These are phyloP conservation scores for Dendrolimus punctatus DNA, from an alignment of 1,140 invertebrate species.

Conservation along the genomic window DNA sequence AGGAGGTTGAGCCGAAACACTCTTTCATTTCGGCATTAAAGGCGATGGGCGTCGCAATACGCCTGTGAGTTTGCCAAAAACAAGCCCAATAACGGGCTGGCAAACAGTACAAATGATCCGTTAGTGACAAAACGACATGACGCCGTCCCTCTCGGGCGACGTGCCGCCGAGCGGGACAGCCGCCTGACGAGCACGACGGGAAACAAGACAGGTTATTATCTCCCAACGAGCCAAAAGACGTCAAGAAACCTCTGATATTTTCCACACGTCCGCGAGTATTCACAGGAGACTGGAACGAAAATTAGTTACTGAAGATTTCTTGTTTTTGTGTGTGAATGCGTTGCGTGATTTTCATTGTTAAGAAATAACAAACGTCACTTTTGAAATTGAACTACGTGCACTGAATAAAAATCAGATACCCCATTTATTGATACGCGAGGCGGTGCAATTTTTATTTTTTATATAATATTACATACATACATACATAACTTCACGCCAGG, in stretches of 20 bases:
- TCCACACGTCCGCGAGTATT: constrained; percentile 64
- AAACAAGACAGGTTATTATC: constrained; percentile 70
- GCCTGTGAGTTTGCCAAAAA: constrained; percentile 62
- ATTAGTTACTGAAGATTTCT: constrained; percentile 66
- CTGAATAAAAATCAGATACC: constrained; percentile 43
- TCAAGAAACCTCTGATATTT: constrained; percentile 57
- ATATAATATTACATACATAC: no score
- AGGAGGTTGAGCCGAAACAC: constrained; percentile 44
- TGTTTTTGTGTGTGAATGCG: constrained; percentile 54
- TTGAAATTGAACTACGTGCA: constrained; percentile 58
- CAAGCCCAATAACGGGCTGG: constrained; percentile 65
- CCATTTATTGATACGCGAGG: no score
- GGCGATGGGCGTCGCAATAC: constrained; percentile 47
- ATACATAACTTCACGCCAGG: no score
- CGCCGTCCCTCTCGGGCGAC: constrained; percentile 33
- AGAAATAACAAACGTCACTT: constrained; percentile 58
- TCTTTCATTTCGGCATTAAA: constrained; percentile 54
- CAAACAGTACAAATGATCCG: constrained; percentile 65
- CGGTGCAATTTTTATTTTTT: no score
- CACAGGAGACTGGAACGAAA: constrained; percentile 63
- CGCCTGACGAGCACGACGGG: constrained; percentile 49
- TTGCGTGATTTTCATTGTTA: constrained; percentile 68
- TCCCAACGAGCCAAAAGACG: constrained; percentile 52
- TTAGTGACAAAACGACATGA: constrained; percentile 58
- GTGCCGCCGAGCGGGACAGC: constrained; percentile 27